A percentile compares a stretch with the other conserved stretches of the same genome.
Conservation (phyloP, 2,888 invertebrate genomes). For the Hyposoter didymator region DNA sequence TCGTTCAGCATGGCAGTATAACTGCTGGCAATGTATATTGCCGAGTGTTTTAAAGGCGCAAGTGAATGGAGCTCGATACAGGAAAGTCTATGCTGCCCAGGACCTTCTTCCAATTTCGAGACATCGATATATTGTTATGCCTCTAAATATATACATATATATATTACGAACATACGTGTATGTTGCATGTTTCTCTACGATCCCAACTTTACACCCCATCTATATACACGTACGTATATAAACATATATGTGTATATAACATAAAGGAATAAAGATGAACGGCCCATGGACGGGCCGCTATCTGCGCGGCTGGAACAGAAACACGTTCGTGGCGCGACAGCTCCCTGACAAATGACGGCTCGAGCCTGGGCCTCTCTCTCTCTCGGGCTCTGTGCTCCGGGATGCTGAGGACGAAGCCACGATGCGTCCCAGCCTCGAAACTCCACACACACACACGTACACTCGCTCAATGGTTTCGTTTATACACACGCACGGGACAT, state of each 20-base stretch:
- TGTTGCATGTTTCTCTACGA: slow-evolving; percentile 36
- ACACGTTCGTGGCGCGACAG: slow-evolving; percentile 84
- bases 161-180: slow-evolving; percentile 27
- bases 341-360: slow-evolving; percentile 84
- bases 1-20: slow-evolving; percentile 66
- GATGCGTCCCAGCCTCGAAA: slow-evolving; percentile 52
- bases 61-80: background rate
- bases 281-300: slow-evolving; percentile 84
- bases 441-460: slow-evolving; percentile 39
- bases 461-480: slow-evolving; percentile 7
- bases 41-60: background rate
- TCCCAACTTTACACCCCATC: slow-evolving; percentile 34
- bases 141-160: slow-evolving; percentile 22
- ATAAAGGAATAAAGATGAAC: slow-evolving; percentile 84
- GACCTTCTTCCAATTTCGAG: slow-evolving; percentile 11
- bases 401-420: slow-evolving; percentile 48
- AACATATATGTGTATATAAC: slow-evolving; percentile 41
- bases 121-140: slow-evolving; percentile 21
- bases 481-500: slow-evolving; percentile 1
- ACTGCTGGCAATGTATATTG: slow-evolving; percentile 57
- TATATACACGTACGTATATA: slow-evolving; percentile 48
- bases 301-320: slow-evolving; percentile 83
- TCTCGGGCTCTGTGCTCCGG: background rate
- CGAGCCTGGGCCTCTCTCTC: slow-evolving; percentile 72
- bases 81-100: background rate